A percentile compares a stretch with the other conserved stretches of the same genome.
phyloP scores from a whole-genome alignment of 2,113 vertebrate species.

The Sapayoa aenigma region DNA sequence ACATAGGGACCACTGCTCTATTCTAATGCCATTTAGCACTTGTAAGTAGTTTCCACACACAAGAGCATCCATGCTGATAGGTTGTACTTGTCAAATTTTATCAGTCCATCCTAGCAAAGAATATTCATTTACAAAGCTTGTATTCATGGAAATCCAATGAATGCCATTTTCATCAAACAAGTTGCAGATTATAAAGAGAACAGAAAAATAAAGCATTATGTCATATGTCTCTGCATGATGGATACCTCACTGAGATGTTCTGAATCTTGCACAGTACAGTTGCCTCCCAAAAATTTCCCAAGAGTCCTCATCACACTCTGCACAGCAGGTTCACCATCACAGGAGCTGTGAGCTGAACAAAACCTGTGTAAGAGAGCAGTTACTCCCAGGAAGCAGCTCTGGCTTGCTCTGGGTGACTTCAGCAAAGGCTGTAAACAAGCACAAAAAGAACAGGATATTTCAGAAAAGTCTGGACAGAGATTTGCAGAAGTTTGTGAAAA shows the following conservation, averaged over 20 bases:
- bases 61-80: neutral
- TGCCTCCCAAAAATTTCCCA: slow-evolving; percentile 61
- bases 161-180: neutral
- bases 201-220: neutral
- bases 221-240: neutral
- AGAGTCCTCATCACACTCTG: slow-evolving; percentile 70
- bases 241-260: slow-evolving; percentile 55
- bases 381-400: slow-evolving; percentile 73
- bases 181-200: neutral
- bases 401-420: slow-evolving; percentile 56
- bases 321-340: slow-evolving; percentile 73
- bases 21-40: too few species aligned
- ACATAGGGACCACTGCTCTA: too few species aligned
- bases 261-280: slow-evolving; percentile 56
- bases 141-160: neutral
- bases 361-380: slow-evolving; percentile 79
- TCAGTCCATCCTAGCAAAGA: neutral
- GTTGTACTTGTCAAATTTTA: neutral
- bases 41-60: neutral
- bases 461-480: neutral
- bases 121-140: neutral
- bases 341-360: slow-evolving; percentile 70
- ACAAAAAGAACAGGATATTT: neutral
- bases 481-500: neutral
- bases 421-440: slow-evolving; percentile 74